Conservation (phyloP, 2,888 invertebrate genomes). For the Bimastos eiseni region DNA sequence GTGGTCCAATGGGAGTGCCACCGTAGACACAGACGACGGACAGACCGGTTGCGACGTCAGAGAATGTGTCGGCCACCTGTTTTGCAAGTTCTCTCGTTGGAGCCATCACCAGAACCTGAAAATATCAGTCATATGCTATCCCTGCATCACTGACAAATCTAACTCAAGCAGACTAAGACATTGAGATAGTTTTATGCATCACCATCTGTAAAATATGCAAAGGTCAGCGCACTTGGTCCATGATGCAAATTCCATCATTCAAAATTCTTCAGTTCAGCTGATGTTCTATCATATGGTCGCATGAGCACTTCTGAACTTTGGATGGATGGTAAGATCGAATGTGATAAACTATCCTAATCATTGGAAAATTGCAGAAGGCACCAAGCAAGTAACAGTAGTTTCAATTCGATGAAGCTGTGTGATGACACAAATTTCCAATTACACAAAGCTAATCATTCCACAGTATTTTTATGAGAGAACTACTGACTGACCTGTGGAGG, state of each 20-base stretch:
- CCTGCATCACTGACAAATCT: not conserved
- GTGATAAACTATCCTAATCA: not conserved
- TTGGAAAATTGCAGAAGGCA: not conserved
- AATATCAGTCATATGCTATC: not conserved
- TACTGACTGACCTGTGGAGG: not conserved
- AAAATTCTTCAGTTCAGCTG: too few species aligned
- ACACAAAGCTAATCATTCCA: not conserved
- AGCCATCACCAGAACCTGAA: constrained; percentile 48
- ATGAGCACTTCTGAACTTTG: too few species aligned
- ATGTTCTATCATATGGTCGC: too few species aligned
- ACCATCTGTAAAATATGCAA: not conserved
- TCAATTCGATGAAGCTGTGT: not conserved
- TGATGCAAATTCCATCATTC: too few species aligned
- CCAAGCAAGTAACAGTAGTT: too few species aligned
- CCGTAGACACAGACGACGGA: constrained; percentile 55
- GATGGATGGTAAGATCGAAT: too few species aligned
- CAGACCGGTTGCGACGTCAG: constrained; percentile 40
- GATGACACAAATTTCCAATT: not conserved
- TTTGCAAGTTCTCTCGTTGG: constrained; percentile 59
- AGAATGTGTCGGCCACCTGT: constrained; percentile 54
- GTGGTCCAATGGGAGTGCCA: constrained; percentile 51
- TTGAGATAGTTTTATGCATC: not conserved
- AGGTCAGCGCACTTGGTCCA: not conserved
- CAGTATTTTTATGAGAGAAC: not conserved
- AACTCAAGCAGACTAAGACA: not conserved